phyloP scores from a whole-genome alignment of 2,797 vertebrate genomes.

The Phataginus tricuspis region DNA sequence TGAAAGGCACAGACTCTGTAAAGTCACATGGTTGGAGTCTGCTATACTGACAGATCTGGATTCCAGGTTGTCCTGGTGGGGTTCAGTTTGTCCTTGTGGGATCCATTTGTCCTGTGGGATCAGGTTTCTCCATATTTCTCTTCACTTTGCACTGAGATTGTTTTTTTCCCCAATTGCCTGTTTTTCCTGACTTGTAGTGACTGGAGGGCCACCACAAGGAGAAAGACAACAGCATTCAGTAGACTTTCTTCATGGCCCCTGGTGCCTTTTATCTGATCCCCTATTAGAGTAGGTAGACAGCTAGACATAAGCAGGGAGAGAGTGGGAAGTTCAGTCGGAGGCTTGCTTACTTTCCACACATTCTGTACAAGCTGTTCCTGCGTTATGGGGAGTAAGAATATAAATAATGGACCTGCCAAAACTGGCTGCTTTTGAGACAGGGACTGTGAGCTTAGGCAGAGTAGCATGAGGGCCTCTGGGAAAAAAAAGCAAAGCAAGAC shows the following conservation, averaged over 20 bases:
- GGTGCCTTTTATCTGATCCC: background rate
- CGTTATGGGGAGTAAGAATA: too few relatives aligned
- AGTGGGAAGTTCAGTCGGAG: too few relatives aligned
- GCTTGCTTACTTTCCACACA: too few relatives aligned
- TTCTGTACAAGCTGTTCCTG: too few relatives aligned
- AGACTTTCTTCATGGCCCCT: background rate
- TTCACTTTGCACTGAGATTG: background rate
- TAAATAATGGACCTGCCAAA: too few relatives aligned
- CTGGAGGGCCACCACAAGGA: background rate
- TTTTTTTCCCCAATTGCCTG: background rate
- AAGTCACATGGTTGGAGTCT: background rate
- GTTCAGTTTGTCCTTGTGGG: background rate
- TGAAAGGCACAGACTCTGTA: background rate
- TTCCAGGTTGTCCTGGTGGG: background rate
- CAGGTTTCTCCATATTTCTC: background rate
- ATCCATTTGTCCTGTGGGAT: background rate
- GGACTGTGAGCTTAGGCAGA: too few relatives aligned
- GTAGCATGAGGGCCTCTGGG: too few relatives aligned
- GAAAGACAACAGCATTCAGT: background rate
- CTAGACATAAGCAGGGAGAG: too few relatives aligned
- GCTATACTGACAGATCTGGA: background rate
- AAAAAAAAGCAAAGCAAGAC: too few relatives aligned
- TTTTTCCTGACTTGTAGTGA: background rate
- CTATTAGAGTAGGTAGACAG: too few relatives aligned
- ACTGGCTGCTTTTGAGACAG: too few relatives aligned